Evolutionary conservation across 2,113 vertebrate species (phyloP).

Genomic region (Scatophagus argus): DNA sequence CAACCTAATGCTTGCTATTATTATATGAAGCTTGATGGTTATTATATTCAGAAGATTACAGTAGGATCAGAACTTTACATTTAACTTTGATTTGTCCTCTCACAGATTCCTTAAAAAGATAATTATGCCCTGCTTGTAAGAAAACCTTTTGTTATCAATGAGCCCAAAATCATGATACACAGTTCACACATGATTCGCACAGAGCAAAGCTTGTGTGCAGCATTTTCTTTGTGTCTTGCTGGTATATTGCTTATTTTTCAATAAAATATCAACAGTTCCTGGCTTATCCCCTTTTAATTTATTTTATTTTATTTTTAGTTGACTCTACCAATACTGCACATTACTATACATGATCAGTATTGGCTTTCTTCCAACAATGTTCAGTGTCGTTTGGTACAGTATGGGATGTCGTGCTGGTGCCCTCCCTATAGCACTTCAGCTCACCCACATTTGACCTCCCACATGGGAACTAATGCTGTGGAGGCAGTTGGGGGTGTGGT

Average conservation of each 20-base stretch:
- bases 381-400: not conserved
- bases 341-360: not conserved
- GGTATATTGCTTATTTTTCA: not conserved
- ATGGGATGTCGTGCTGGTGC: not conserved
- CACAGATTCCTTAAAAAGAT: not conserved
- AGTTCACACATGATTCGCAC: not conserved
- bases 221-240: not conserved
- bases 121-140: not conserved
- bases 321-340: not conserved
- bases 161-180: not conserved
- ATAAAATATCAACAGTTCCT: constrained; percentile 4
- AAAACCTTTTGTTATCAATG: constrained; percentile 4
- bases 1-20: not conserved
- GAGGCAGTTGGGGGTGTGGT: not conserved
- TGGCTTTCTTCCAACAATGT: not conserved
- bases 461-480: not conserved
- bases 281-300: not conserved
- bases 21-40: not conserved
- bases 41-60: not conserved
- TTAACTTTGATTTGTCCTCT: not conserved
- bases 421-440: not conserved
- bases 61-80: not conserved
- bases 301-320: not conserved
- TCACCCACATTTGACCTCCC: constrained; percentile 18
- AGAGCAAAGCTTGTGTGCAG: not conserved